Evolutionary conservation across 2,797 vertebrate genomes (phyloP), one percentile per base, ranked within the genome.

Genomic region (Paedocypris micromegethes): DNA sequence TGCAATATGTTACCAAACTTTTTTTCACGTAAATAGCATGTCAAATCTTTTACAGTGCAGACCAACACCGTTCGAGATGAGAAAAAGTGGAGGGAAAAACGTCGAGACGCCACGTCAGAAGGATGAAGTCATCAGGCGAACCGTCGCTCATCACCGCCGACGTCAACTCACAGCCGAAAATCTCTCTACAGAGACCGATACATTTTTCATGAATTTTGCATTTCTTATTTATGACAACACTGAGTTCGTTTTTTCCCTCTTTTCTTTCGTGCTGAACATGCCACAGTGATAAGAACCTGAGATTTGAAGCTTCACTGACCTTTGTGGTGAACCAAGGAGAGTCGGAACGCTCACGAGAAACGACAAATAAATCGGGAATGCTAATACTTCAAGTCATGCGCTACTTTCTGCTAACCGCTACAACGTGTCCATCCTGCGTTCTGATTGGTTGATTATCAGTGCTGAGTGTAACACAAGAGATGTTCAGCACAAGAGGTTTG

Each of bases 161-260:
- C 86, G 88, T 70, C 63, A 72, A 85, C 83, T 86, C 84, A 83
- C 77, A 84, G 70, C 72, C 74, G 81, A 61, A 78, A 85, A 86
- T 86, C 83, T 87, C 82, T 81, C 82, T 82, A 81, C 79, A 83
- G 86, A 81, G 81, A 44, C 5, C 58, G 58, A 69, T 90, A 76
- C 87, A 91, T 88, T 65, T 89, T 89, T 89, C 70, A 90, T 89
- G 86, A 79, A 75, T 80, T 66, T 77, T 77, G 77, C 85, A 87
- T 90, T 79, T 85, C 80, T 89, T 88, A 90, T 89, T 89, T 79
- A 89, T 91, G 75, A 63, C 75, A 73, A 82, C 64, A 78, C 76
- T 80, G 81, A 63, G 68, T 75, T 77, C 76, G 74, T 71, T 68
- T 68, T 43, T 74, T 74, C 54, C 37, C 64, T 67, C 7, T 50